Evolutionary conservation across 2,797 vertebrate genomes (phyloP).

Genomic region (Aphelocoma californica): DNA sequence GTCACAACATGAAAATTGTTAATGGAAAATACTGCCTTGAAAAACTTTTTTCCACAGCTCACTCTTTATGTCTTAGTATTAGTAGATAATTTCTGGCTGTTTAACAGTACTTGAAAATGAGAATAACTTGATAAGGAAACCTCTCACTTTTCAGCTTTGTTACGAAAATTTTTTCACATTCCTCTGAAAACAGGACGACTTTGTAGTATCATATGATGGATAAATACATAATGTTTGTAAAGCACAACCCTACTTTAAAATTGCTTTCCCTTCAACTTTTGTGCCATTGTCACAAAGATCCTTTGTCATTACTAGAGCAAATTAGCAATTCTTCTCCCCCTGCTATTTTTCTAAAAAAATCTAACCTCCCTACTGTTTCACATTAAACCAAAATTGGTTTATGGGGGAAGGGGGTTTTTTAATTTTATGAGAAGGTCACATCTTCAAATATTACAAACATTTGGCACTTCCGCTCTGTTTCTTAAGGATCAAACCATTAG

Average conservation of each 20-base stretch:
- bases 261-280: background rate
- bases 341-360: background rate
- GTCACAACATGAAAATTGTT: background rate
- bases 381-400: background rate
- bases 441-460: background rate
- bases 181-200: background rate
- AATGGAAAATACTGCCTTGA: background rate
- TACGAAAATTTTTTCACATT: background rate
- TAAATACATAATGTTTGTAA: background rate
- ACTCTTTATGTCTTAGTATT: background rate
- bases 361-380: background rate
- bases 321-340: background rate
- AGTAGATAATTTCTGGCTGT: background rate
- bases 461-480: background rate
- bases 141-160: background rate
- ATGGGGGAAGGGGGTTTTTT: accelerated
- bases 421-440: background rate
- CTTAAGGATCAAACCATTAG: background rate
- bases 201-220: background rate
- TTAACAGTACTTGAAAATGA: background rate
- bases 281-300: background rate
- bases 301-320: background rate
- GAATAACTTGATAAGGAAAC: background rate
- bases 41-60: background rate
- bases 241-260: background rate